Percentiles rank a stretch among this genome's conserved stretches.
Conservation (phyloP, 2,113 vertebrate species). For the Syngnathoides biaculeatus region DNA sequence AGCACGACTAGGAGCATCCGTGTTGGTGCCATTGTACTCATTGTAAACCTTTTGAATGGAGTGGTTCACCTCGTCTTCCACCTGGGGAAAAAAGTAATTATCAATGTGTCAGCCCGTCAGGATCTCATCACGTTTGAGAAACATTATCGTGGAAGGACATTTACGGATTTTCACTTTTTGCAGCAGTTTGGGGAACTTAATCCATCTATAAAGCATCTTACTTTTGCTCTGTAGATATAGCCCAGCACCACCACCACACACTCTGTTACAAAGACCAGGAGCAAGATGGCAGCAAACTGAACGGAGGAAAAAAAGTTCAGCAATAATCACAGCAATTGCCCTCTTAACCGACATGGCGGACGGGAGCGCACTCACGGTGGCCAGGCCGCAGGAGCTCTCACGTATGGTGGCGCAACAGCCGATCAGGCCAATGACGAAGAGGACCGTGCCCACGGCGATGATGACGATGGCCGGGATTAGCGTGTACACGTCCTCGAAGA, state of each 20-base stretch:
- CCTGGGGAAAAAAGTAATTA: slow-evolving; percentile 70
- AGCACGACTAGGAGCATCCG: slow-evolving; percentile 91
- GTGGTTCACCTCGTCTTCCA: slow-evolving; percentile 89
- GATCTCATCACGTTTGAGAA: not conserved
- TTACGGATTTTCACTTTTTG: too few relatives aligned
- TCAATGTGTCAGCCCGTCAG: not conserved
- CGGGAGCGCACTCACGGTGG: slow-evolving; percentile 77
- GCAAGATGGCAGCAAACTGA: slow-evolving; percentile 93
- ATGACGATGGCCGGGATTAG: slow-evolving; percentile 91
- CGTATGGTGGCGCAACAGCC: slow-evolving; percentile 95
- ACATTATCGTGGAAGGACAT: not conserved
- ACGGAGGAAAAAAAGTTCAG: slow-evolving; percentile 40
- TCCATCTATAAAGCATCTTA: slow-evolving; percentile 48
- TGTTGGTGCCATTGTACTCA: slow-evolving; percentile 89
- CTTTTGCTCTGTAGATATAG: slow-evolving; percentile 97
- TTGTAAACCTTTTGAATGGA: slow-evolving; percentile 93
- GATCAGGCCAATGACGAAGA: slow-evolving; percentile 93
- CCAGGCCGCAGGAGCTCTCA: slow-evolving; percentile 91
- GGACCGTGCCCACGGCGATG: slow-evolving; percentile 90
- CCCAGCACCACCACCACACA: slow-evolving; percentile 94
- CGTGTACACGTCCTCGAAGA: slow-evolving; percentile 95
- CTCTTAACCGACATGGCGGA: slow-evolving; percentile 1
- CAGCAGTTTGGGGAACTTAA: too few relatives aligned
- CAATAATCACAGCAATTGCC: not conserved
- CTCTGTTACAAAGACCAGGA: slow-evolving; percentile 94